Percentiles rank a stretch among this genome's conserved stretches.
These are phyloP conservation scores for Idaea aversata DNA, from an alignment of 2,888 invertebrate species.

Conservation along the genomic window DNA sequence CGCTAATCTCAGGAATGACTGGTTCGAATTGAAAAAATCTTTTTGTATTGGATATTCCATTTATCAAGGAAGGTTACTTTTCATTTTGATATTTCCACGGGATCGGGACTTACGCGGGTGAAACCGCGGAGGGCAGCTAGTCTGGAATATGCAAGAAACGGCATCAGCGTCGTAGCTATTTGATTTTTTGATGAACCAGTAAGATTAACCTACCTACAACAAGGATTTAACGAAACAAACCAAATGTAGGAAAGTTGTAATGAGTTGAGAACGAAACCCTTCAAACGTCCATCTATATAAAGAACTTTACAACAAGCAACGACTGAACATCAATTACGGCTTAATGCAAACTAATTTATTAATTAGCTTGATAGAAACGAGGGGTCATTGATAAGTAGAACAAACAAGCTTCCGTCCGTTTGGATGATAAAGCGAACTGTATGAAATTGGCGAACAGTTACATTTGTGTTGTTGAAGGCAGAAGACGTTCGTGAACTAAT, in stretches of 20 bases:
- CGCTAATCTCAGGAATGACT: too few species aligned
- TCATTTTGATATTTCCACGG: too few species aligned
- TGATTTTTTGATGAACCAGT: too few species aligned
- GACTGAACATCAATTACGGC: conserved; percentile 7
- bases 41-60: too few species aligned
- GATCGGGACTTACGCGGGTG: too few species aligned
- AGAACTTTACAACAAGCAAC: conserved; percentile 4
- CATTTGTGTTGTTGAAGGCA: conserved; percentile 28
- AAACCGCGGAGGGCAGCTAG: too few species aligned
- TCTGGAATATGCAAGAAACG: too few species aligned
- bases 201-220: too few species aligned
- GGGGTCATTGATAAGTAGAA: conserved; percentile 45
- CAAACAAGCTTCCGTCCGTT: conserved; percentile 28
- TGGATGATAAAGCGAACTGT: conserved; percentile 37
- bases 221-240: background rate
- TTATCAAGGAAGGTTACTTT: too few species aligned
- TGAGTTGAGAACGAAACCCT: background rate
- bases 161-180: too few species aligned
- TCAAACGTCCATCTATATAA: background rate
- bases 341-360: conserved; percentile 41
- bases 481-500: conserved; percentile 31
- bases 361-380: conserved; percentile 44
- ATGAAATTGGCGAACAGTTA: conserved; percentile 34
- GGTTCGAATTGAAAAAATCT: too few species aligned
- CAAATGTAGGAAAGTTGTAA: background rate